These are phyloP conservation scores for Andrena praecox DNA, from an alignment of 2,888 invertebrate species.

Conservation along the genomic window DNA sequence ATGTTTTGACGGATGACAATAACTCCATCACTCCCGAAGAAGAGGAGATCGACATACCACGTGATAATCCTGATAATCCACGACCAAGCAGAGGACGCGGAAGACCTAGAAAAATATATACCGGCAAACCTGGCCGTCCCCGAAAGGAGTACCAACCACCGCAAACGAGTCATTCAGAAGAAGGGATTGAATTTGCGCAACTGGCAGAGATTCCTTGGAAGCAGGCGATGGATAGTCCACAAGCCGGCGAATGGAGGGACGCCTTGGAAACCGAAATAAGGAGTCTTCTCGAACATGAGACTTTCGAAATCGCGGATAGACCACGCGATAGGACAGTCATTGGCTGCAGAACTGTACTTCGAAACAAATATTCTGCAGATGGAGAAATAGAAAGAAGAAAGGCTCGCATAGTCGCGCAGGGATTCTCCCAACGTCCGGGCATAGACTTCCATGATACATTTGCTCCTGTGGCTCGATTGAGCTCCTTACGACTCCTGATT, in stretches of 20 bases:
- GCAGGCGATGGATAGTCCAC: constrained; percentile 23
- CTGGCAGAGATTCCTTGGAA: constrained; percentile 39
- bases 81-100: not conserved
- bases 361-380: constrained; percentile 50
- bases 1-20: too few relatives aligned
- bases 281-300: constrained; percentile 44
- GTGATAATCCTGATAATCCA: not conserved
- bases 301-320: constrained; percentile 45
- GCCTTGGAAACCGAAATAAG: constrained; percentile 35
- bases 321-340: constrained; percentile 38
- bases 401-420: too few relatives aligned
- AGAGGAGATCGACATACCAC: not conserved
- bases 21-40: not conserved
- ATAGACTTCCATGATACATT: constrained; percentile 58
- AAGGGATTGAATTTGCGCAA: not conserved
- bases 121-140: too few relatives aligned
- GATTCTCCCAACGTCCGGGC: too few relatives aligned
- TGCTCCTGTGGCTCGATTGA: constrained; percentile 50
- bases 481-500: constrained; percentile 37
- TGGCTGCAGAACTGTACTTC: constrained; percentile 51
- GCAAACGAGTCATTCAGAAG: not conserved
- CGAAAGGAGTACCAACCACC: too few relatives aligned
- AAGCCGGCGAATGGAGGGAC: constrained; percentile 30
- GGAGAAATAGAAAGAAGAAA: constrained; percentile 47
- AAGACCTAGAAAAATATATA: not conserved